phyloP scores from a whole-genome alignment of 2,113 vertebrate genomes.

The Amphiprion ocellaris region DNA sequence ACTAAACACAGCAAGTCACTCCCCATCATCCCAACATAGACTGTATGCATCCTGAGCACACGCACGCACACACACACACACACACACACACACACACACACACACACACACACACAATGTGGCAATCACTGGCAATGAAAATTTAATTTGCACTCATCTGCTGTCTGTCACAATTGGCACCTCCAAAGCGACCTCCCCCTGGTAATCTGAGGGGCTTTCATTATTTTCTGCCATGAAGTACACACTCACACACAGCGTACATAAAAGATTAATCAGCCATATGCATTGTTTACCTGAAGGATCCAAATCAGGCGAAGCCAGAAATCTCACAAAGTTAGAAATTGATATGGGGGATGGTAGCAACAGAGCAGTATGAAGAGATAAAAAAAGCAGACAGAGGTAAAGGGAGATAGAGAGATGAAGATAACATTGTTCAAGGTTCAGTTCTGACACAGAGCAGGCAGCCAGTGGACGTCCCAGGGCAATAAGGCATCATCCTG shows the following conservation, averaged over 20 bases:
- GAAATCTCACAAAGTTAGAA: background rate
- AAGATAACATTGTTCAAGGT: constrained; percentile 93
- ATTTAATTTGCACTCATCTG: constrained; percentile 8
- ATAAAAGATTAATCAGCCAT: constrained; percentile 75
- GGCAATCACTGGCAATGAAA: background rate
- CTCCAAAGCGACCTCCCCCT: background rate
- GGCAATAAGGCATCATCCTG: constrained; percentile 79
- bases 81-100: no score
- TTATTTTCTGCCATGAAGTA: background rate
- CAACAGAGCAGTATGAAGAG: constrained; percentile 8
- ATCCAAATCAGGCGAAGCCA: background rate
- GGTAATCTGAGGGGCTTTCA: background rate
- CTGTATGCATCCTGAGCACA: background rate
- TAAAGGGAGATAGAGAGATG: constrained; percentile 61
- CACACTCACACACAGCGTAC: constrained; percentile 2
- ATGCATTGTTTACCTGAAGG: constrained; percentile 91
- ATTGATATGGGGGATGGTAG: constrained; percentile 2
- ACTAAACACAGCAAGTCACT: background rate
- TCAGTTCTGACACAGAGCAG: constrained; percentile 86
- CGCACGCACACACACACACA: background rate
- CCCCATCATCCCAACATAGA: background rate
- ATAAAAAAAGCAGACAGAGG: constrained; percentile 13
- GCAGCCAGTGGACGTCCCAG: constrained; percentile 88
- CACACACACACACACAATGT: no score
- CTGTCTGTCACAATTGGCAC: constrained; percentile 5